Percentiles rank a stretch among this genome's conserved stretches.
Conservation (phyloP, 2,888 invertebrate species). For the Anthophora plumipes region DNA sequence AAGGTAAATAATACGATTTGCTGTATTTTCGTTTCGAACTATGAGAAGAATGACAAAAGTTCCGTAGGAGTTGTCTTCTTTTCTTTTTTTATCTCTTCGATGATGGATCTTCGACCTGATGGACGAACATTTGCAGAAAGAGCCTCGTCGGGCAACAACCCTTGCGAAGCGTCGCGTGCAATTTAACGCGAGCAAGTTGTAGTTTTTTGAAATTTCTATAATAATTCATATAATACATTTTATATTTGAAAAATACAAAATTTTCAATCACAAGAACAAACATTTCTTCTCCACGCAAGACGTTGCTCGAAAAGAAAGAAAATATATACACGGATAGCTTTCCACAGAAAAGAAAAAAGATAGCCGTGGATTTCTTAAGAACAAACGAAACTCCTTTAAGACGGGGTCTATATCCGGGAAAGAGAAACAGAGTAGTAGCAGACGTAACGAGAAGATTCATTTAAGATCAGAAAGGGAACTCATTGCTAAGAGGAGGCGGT, state of each 20-base stretch:
- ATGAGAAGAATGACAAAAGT: not conserved
- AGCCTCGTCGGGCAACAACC: not conserved
- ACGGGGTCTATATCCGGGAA: not conserved
- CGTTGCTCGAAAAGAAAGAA: not conserved
- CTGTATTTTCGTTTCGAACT: too few relatives aligned
- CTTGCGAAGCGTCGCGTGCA: not conserved
- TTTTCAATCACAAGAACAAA: too few relatives aligned
- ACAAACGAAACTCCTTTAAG: not conserved
- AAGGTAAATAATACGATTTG: too few relatives aligned
- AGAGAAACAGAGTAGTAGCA: not conserved
- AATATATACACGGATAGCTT: not conserved
- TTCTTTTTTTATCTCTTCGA: too few relatives aligned
- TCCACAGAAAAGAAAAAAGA: not conserved
- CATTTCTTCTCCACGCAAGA: too few relatives aligned
- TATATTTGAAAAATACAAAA: too few relatives aligned
- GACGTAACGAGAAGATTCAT: conserved; percentile 8
- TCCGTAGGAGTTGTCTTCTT: too few relatives aligned
- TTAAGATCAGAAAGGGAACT: not conserved
- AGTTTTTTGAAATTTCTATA: not conserved
- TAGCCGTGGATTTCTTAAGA: not conserved
- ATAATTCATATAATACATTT: too few relatives aligned
- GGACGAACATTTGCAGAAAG: not conserved
- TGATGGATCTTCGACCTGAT: conserved; percentile 16
- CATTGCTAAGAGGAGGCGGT: too few relatives aligned
- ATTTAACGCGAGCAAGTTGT: not conserved